Percentiles rank a stretch among this genome's conserved stretches.
phyloP scores from a whole-genome alignment of 2,888 invertebrate species.

The Sericinus montela region DNA sequence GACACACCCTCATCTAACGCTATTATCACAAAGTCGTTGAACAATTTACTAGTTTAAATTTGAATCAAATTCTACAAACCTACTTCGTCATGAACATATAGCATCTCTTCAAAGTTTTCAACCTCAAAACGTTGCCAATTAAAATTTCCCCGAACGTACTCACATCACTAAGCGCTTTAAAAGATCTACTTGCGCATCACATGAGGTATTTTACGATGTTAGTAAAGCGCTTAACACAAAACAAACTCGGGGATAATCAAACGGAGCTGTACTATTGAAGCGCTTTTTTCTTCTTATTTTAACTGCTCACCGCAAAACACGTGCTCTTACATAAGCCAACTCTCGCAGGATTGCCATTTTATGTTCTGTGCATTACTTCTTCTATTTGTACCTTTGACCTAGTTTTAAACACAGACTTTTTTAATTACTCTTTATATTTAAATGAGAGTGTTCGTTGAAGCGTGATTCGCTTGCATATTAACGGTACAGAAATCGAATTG shows the following conservation, averaged over 20 bases:
- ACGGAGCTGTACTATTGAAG: background rate
- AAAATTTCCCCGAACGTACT: background rate
- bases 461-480: background rate
- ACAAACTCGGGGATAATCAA: slow-evolving; percentile 8
- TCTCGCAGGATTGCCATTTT: slow-evolving; percentile 15
- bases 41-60: no score
- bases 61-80: no score
- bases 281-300: slow-evolving; percentile 6
- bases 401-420: background rate
- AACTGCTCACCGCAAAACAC: slow-evolving; percentile 5
- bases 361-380: slow-evolving; percentile 21
- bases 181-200: slow-evolving; percentile 4
- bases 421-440: background rate
- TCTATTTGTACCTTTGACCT: background rate
- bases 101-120: no score
- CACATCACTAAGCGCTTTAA: slow-evolving; percentile 2
- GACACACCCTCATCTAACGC: no score
- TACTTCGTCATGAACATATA: background rate
- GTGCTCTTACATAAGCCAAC: slow-evolving; percentile 12
- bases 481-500: background rate
- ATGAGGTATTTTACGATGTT: slow-evolving; percentile 1
- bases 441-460: no score
- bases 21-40: no score
- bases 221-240: background rate
- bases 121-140: background rate